Conservation (phyloP, 2,888 invertebrate genomes). For the Leptogaster cylindrica region DNA sequence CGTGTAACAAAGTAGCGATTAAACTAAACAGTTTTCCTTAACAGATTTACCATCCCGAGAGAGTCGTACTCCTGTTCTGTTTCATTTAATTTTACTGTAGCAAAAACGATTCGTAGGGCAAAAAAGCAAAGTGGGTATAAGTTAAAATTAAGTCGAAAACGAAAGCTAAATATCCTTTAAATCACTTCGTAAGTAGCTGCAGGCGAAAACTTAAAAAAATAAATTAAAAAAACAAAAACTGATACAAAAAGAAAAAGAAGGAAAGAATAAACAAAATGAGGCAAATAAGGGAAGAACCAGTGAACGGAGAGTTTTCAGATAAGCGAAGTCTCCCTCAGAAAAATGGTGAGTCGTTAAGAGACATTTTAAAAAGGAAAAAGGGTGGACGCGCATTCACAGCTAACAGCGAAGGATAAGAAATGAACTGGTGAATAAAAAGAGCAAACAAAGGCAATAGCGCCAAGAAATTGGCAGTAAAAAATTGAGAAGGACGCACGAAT, state of each 20-base stretch:
- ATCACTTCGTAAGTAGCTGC: conserved; percentile 28
- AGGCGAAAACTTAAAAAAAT: conserved; percentile 1
- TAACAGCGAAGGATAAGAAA: too few relatives aligned
- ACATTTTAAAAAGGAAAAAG: conserved; percentile 5
- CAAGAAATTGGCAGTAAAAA: too few relatives aligned
- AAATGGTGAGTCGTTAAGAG: conserved; percentile 27
- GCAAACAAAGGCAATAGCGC: too few relatives aligned
- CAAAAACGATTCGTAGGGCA: not conserved
- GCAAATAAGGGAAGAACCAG: too few relatives aligned
- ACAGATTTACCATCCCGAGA: conserved; percentile 16
- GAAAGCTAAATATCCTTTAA: conserved; percentile 28
- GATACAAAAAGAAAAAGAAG: too few relatives aligned
- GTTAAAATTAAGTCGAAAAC: conserved; percentile 27
- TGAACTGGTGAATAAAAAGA: too few relatives aligned
- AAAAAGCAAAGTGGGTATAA: conserved; percentile 20
- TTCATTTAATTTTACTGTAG: not conserved
- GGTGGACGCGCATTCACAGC: conserved; percentile 4
- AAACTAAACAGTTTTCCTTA: conserved; percentile 27
- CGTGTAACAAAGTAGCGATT: conserved; percentile 35
- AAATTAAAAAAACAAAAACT: not conserved
- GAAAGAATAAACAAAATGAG: too few relatives aligned
- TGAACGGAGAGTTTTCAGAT: not conserved
- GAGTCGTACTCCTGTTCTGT: conserved; percentile 3
- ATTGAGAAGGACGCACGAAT: too few relatives aligned
- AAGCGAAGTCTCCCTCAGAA: too few relatives aligned